A percentile compares a stretch with the other conserved stretches of the same genome.
phyloP scores from a whole-genome alignment of 1,140 invertebrate species.

The Delia radicum region DNA sequence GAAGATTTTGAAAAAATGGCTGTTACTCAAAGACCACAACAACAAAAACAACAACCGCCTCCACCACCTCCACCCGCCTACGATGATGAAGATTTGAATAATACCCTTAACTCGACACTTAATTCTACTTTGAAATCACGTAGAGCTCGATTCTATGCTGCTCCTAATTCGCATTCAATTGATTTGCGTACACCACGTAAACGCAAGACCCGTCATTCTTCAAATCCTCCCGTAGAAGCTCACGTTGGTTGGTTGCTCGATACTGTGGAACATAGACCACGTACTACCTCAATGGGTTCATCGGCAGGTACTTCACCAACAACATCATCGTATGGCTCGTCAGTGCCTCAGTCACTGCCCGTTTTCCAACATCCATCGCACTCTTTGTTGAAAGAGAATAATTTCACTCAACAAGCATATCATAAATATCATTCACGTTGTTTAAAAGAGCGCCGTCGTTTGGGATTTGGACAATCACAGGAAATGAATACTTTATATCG shows the following conservation, averaged over 20 bases:
- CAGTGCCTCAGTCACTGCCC: conserved; percentile 79
- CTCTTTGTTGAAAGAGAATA: conserved; percentile 92
- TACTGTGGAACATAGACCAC: conserved; percentile 74
- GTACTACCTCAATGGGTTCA: conserved; percentile 74
- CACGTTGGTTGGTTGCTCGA: conserved; percentile 98
- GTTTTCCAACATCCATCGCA: conserved; percentile 96
- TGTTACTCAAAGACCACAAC: conserved; percentile 60
- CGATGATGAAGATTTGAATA: conserved; percentile 38
- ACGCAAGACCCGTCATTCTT: conserved; percentile 88
- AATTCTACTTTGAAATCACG: conserved; percentile 52
- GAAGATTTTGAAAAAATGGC: conserved; percentile 84
- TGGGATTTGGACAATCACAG: conserved; percentile 89
- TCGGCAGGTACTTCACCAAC: conserved; percentile 74
- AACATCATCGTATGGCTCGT: conserved; percentile 71
- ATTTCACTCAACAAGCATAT: conserved; percentile 96
- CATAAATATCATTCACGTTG: conserved; percentile 92
- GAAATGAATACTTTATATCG: conserved; percentile 98
- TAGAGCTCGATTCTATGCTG: conserved; percentile 83
- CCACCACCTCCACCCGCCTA: conserved; percentile 63
- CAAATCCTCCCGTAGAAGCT: conserved; percentile 89
- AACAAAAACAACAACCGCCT: conserved; percentile 71
- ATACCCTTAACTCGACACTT: conserved; percentile 42
- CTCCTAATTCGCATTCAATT: conserved; percentile 77
- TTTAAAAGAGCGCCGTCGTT: conserved; percentile 88
- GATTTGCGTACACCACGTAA: conserved; percentile 74